These are phyloP conservation scores for Temnothorax curvispinosus DNA, from an alignment of 1,140 invertebrate species.

Conservation along the genomic window DNA sequence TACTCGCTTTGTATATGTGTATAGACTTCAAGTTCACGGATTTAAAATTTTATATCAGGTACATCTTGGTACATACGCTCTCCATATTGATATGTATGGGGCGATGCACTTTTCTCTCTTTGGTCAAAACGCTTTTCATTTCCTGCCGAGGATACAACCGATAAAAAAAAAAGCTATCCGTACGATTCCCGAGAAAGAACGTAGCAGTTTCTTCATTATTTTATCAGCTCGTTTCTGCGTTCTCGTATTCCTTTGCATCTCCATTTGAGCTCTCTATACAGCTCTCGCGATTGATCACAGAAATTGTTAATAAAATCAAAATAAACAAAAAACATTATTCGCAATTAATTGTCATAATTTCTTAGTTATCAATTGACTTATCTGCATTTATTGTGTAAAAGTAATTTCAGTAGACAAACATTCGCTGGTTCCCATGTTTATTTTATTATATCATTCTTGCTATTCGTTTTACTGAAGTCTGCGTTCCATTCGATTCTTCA, in stretches of 20 bases:
- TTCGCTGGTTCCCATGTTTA: background rate
- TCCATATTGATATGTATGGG: conserved; percentile 80
- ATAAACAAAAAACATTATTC: conserved; percentile 9
- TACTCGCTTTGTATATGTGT: conserved; percentile 26
- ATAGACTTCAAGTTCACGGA: conserved; percentile 73
- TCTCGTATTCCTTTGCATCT: conserved; percentile 9
- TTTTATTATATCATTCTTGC: background rate
- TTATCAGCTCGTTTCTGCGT: conserved; percentile 23
- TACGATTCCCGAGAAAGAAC: background rate
- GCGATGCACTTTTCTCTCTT: conserved; percentile 78
- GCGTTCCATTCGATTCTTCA: background rate
- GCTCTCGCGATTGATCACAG: background rate
- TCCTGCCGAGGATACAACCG: conserved; percentile 73
- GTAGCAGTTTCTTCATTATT: conserved; percentile 10
- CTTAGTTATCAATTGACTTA: background rate
- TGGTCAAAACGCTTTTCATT: conserved; percentile 79
- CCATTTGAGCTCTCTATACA: background rate
- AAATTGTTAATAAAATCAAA: background rate
- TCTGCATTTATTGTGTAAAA: background rate
- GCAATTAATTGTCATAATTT: background rate
- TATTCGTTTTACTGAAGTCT: background rate
- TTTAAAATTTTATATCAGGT: conserved; percentile 81
- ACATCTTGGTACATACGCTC: conserved; percentile 61
- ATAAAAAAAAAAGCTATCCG: conserved; percentile 61
- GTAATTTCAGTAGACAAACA: background rate